These are phyloP conservation scores for Heliangelus exortis DNA, from an alignment of 2,797 vertebrate species.

Conservation along the genomic window DNA sequence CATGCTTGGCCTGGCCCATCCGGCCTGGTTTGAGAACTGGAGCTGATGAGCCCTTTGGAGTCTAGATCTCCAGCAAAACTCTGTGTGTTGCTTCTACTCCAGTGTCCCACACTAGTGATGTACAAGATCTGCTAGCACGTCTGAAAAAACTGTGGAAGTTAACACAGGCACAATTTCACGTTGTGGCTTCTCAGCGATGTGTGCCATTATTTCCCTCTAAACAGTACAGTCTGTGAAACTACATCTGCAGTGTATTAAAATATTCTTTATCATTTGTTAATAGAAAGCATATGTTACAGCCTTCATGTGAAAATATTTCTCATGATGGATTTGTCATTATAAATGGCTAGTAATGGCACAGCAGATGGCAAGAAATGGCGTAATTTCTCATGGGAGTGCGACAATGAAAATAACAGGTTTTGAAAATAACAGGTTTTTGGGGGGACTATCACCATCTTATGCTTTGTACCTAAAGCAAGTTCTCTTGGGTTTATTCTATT, in stretches of 20 bases:
- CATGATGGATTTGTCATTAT: slow-evolving; percentile 51
- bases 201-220: not conserved
- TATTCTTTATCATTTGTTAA: slow-evolving; percentile 48
- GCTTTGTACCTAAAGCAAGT: not conserved
- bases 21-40: not conserved
- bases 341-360: not conserved
- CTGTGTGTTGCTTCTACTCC: not conserved
- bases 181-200: not conserved
- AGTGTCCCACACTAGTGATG: not conserved
- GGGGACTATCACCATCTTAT: not conserved
- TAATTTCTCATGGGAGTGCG: not conserved
- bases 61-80: not conserved
- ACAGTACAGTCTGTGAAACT: not conserved
- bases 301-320: slow-evolving; percentile 49
- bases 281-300: slow-evolving; percentile 57
- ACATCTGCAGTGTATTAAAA: not conserved
- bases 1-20: not conserved
- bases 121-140: accelerated
- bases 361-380: not conserved
- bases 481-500: not conserved
- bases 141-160: not conserved
- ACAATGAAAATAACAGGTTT: not conserved
- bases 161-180: not conserved
- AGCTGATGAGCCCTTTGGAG: not conserved
- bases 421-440: not conserved